Evolutionary conservation across 2,797 vertebrate genomes (phyloP).

Genomic region (Enteromius thamalakanensis): DNA sequence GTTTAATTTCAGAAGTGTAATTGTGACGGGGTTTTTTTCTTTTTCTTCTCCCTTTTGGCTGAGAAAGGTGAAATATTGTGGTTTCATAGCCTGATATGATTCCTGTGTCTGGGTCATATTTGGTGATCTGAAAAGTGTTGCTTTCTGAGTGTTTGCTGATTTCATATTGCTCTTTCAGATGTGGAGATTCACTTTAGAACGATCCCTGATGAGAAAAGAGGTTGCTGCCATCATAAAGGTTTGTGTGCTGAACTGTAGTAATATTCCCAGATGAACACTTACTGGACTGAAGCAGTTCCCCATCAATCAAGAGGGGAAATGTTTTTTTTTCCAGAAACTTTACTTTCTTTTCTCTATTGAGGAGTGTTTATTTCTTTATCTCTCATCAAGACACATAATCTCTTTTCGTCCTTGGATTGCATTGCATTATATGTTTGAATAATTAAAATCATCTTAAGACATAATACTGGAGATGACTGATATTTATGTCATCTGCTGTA

Average conservation of each 20-base stretch:
- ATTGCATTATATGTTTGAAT: neutral
- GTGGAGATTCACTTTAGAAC: conserved; percentile 96
- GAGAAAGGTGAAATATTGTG: neutral
- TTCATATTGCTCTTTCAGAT: conserved; percentile 76
- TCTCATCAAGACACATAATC: no score
- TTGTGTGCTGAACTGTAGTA: conserved; percentile 54
- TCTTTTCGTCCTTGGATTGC: neutral
- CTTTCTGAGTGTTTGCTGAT: neutral
- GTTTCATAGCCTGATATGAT: neutral
- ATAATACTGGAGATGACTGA: neutral
- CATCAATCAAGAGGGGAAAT: no score
- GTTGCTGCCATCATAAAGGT: conserved; percentile 90
- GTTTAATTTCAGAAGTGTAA: neutral
- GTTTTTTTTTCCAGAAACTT: no score
- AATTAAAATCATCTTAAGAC: neutral
- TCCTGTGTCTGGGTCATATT: neutral
- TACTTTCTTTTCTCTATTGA: no score
- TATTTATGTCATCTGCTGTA: no score
- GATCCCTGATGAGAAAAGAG: conserved; percentile 93
- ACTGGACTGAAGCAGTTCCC: neutral
- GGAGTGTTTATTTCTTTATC: no score
- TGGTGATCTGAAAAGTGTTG: neutral
- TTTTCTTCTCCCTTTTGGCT: neutral
- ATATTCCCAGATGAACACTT: neutral
- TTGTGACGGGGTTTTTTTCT: neutral